Percentiles rank a stretch among this genome's conserved stretches.
These are phyloP conservation scores for Dryas iulia DNA, from an alignment of 1,140 invertebrate species.

Conservation along the genomic window DNA sequence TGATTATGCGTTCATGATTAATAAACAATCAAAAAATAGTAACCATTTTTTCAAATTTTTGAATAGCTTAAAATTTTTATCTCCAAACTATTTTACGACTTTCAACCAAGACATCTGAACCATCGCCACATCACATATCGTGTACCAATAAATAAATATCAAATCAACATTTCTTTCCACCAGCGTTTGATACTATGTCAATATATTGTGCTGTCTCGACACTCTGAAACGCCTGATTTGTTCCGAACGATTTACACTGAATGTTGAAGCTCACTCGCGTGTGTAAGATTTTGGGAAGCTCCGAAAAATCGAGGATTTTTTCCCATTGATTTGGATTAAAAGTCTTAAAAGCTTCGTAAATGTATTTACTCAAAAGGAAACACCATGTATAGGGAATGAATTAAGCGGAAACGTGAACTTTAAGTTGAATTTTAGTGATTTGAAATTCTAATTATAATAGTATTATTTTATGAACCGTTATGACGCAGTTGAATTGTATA, in stretches of 20 bases:
- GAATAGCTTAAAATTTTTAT: no score
- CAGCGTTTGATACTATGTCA: neutral
- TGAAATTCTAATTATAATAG: no score
- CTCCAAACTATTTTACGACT: no score
- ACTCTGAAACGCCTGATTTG: slow-evolving; percentile 8
- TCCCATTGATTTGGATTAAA: slow-evolving; percentile 7
- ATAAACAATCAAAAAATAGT: no score
- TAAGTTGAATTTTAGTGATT: neutral
- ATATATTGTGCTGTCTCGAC: slow-evolving; percentile 7
- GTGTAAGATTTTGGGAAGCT: slow-evolving; percentile 9
- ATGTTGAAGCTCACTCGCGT: slow-evolving; percentile 4
- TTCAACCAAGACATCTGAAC: no score
- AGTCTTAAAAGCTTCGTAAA: slow-evolving; percentile 4
- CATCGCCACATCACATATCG: neutral
- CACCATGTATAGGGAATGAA: neutral
- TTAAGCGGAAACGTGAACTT: neutral
- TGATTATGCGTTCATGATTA: no score
- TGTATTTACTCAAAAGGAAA: slow-evolving; percentile 1
- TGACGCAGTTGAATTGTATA: no score
- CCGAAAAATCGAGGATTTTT: slow-evolving; percentile 2
- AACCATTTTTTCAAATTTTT: no score
- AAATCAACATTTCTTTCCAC: neutral
- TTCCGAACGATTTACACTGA: slow-evolving; percentile 11
- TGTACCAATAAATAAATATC: neutral
- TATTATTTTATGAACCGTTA: no score